A percentile compares a stretch with the other conserved stretches of the same genome.
phyloP scores from a whole-genome alignment of 2,113 vertebrate species.

The Paradisaea rubra region DNA sequence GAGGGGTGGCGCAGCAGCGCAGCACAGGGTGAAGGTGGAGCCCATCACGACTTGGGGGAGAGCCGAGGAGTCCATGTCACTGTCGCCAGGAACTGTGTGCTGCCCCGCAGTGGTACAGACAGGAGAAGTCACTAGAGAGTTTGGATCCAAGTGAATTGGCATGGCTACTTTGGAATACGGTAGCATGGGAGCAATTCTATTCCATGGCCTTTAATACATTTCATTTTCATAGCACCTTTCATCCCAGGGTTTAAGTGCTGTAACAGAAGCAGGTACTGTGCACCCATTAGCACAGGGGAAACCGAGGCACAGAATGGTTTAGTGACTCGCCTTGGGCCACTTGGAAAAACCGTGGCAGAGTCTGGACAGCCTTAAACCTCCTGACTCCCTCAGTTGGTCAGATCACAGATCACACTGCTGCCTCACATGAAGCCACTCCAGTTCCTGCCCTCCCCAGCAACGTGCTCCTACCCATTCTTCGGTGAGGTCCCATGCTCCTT shows the following conservation, averaged over 20 bases:
- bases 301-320: constrained; percentile 42
- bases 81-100: neutral
- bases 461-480: neutral
- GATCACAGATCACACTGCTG: neutral
- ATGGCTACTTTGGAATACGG: neutral
- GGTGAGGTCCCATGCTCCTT: constrained; percentile 3
- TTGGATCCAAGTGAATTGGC: neutral
- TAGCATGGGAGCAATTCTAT: neutral
- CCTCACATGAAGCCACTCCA: neutral
- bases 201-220: constrained; percentile 7
- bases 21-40: neutral
- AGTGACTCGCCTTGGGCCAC: constrained; percentile 3
- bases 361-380: constrained; percentile 6
- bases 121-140: neutral
- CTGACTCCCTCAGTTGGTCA: neutral
- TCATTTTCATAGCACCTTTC: constrained; percentile 59
- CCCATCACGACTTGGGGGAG: neutral
- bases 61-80: neutral
- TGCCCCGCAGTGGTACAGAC: neutral
- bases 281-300: neutral
- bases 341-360: neutral
- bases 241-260: constrained; percentile 34
- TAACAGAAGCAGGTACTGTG: neutral
- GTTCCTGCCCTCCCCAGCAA: constrained; percentile 16
- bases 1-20: neutral